Evolutionary conservation across 2,113 vertebrate genomes (phyloP).

Genomic region (human): DNA sequence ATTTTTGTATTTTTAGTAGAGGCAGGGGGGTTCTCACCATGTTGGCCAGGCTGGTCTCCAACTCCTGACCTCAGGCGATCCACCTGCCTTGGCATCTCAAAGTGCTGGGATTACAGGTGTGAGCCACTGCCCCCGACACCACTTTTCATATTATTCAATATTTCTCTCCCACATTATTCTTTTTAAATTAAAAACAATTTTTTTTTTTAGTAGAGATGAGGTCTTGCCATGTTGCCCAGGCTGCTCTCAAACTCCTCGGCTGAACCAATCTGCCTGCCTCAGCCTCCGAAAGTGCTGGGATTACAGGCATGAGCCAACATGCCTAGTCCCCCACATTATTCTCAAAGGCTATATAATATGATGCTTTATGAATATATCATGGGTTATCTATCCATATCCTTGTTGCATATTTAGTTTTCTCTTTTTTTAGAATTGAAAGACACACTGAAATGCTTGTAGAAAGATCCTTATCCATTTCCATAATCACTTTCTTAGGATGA

Average conservation of each 20-base stretch:
- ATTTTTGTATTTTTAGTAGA: too few relatives aligned
- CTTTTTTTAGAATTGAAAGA: neutral
- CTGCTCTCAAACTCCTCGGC: too few relatives aligned
- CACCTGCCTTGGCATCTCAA: too few relatives aligned
- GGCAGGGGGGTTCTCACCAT: too few relatives aligned
- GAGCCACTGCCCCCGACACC: neutral
- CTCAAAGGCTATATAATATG: neutral
- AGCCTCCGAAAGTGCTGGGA: neutral
- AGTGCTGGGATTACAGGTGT: too few relatives aligned
- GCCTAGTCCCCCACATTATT: neutral
- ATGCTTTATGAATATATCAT: neutral
- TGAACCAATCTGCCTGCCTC: too few relatives aligned
- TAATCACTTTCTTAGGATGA: neutral
- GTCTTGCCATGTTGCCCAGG: too few relatives aligned
- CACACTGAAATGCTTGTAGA: neutral
- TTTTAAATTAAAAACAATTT: too few relatives aligned
- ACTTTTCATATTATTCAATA: constrained; percentile 11
- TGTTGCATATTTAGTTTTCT: neutral
- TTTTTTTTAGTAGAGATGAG: too few relatives aligned
- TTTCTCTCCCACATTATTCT: neutral
- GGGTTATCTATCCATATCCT: neutral
- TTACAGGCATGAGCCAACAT: neutral
- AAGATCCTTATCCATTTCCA: neutral
- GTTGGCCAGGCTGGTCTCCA: too few relatives aligned
- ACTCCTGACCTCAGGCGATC: too few relatives aligned